Base-by-base conservation (phyloP, 2,888 invertebrate species). In the Drepana falcataria region DNA sequence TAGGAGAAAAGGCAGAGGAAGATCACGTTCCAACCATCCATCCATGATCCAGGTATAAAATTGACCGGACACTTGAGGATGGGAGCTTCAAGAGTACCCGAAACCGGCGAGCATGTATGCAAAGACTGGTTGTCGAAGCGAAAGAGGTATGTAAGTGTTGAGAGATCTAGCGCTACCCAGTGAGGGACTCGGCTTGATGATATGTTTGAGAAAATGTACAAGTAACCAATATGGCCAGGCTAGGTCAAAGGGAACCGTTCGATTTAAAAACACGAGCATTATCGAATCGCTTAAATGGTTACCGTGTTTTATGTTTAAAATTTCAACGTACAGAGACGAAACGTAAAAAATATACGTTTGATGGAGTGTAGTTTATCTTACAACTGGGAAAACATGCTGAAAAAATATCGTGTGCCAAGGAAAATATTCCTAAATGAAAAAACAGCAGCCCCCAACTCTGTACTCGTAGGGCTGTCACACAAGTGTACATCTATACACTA, bases 401-500 rank as follows among this genome's bases (percentile, higher is more conserved):
- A 88, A 91, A 91, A 90, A 91, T 89, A 91, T 85, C 87, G 85
- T 73, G 80, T 73, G 83, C 87, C 77, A 88, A 90, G 86, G 83
- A 91, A 91, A 91, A 90, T 90, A 91, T 91, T 87, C 88, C 82
- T 83, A 90, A 90, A 91, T 91, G 91, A 90, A 91, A 91, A 90
- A 90, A 90, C 82, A 91, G 89, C 91, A 91, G 75, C 63, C 71
- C 73, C 65, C 65, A 77, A 68, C 68, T 75, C 72, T 67, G 67
- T 70, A 63, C 57, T 59, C 7, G 47, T 66, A 88, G 89, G 90
- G 89, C 9, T 86, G 85, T 44, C 72, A 53, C 59, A 56, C 51
- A 48, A 48, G 35, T 35, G 7, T 40, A 53, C 35, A 49, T 49
- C 21, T 21, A 21, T 21, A 21, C 21, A 21, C 0, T 21, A 21